A percentile compares a stretch with the other conserved stretches of the same genome.
Conservation (phyloP, 2,797 vertebrate genomes). For the Momotus momota region DNA sequence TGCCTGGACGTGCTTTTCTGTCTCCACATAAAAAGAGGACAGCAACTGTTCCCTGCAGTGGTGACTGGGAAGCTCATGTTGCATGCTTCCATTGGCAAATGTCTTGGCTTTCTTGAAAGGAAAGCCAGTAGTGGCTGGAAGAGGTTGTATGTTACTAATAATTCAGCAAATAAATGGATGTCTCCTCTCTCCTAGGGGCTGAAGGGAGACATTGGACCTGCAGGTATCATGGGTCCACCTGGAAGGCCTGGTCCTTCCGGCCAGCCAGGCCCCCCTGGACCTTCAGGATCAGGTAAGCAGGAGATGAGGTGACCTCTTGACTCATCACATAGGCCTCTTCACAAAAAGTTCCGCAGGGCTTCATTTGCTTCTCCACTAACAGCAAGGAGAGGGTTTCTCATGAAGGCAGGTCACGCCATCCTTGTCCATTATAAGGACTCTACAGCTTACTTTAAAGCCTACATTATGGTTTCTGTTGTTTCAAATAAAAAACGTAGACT, state of each 20-base stretch:
- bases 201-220: constrained; percentile 88
- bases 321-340: accelerated
- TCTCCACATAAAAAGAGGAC: accelerated
- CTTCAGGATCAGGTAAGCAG: constrained; percentile 86
- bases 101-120: neutral
- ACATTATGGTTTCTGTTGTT: neutral
- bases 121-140: neutral
- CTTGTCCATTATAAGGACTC: neutral
- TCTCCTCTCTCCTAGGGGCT: constrained; percentile 82
- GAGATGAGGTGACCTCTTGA: no score
- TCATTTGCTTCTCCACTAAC: neutral
- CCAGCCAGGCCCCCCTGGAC: constrained; percentile 90
- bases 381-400: neutral
- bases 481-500: neutral
- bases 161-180: neutral
- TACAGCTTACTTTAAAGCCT: neutral
- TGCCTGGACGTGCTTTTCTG: neutral
- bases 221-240: constrained; percentile 87
- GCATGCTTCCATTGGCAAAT: neutral
- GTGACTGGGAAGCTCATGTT: neutral
- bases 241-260: constrained; percentile 91
- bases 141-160: neutral
- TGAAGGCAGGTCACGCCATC: neutral
- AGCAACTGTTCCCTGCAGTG: neutral
- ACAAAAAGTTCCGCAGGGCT: neutral